These are phyloP conservation scores for Drosophila cardini DNA, from an alignment of 1,140 invertebrate species.

Conservation along the genomic window DNA sequence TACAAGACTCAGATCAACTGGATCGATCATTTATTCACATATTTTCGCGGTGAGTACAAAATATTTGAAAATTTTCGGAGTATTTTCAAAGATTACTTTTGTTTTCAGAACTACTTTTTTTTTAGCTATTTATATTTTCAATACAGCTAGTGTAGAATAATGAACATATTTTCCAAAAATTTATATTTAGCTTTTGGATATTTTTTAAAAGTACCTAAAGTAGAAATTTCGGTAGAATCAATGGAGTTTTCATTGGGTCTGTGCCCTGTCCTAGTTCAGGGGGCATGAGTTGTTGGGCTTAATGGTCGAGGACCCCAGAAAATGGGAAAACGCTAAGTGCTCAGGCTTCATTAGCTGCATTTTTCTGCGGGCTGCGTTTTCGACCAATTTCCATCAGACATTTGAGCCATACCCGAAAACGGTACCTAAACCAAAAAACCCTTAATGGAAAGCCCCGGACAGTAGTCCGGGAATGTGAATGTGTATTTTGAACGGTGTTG, in stretches of 20 bases:
- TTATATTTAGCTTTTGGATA: too few relatives aligned
- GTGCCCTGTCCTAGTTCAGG: background rate
- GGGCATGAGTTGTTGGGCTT: background rate
- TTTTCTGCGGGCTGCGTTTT: constrained; percentile 74
- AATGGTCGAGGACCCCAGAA: background rate
- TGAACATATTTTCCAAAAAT: too few relatives aligned
- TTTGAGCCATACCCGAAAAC: background rate
- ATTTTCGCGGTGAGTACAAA: constrained; percentile 7
- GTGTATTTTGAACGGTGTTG: constrained; percentile 61
- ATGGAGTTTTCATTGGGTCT: constrained; percentile 1
- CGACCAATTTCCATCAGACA: constrained; percentile 31
- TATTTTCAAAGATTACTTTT: too few relatives aligned
- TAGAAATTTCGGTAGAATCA: background rate
- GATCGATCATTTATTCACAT: background rate
- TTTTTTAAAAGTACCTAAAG: too few relatives aligned
- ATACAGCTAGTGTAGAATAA: too few relatives aligned
- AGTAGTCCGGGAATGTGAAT: constrained; percentile 32
- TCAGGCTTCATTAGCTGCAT: constrained; percentile 72
- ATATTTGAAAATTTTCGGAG: too few relatives aligned
- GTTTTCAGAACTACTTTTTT: too few relatives aligned
- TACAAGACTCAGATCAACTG: background rate
- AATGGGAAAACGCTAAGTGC: constrained; percentile 32
- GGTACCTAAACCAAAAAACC: background rate
- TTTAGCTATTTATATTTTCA: too few relatives aligned
- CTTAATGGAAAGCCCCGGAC: background rate